Percentiles rank a stretch among this genome's conserved stretches.
Conservation (phyloP, 2,888 invertebrate species). For the Trissolcus japonicus region DNA sequence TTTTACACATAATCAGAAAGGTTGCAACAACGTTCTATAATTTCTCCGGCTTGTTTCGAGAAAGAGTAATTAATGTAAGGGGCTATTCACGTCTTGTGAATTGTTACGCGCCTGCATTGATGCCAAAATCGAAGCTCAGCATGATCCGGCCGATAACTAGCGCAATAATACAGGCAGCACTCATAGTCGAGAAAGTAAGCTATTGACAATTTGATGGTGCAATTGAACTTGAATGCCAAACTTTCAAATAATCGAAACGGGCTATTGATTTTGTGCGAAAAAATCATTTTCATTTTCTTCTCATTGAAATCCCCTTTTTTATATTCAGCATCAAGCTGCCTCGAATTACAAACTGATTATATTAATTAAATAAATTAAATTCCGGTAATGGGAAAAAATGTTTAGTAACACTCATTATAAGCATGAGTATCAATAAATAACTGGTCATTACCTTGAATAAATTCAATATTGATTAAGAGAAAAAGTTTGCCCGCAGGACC, state of each 20-base stretch:
- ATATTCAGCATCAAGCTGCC: too few species aligned
- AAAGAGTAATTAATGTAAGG: slow-evolving; percentile 10
- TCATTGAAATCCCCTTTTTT: too few species aligned
- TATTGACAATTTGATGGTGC: slow-evolving; percentile 16
- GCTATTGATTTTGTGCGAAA: neutral
- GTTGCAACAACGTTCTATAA: slow-evolving; percentile 2
- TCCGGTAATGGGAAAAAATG: too few species aligned
- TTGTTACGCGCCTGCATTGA: slow-evolving; percentile 5
- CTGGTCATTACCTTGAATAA: neutral
- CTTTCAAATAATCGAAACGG: neutral
- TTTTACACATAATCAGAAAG: neutral
- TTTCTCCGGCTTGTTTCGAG: slow-evolving; percentile 8
- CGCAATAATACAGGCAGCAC: slow-evolving; percentile 9
- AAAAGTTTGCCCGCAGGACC: neutral
- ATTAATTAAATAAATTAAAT: too few species aligned
- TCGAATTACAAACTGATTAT: too few species aligned
- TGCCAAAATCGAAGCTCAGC: slow-evolving; percentile 8
- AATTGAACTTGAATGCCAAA: slow-evolving; percentile 13
- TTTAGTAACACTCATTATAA: too few species aligned
- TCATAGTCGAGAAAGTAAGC: slow-evolving; percentile 16
- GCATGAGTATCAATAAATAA: neutral
- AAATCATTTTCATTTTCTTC: too few species aligned
- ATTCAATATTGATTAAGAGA: neutral
- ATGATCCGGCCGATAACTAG: slow-evolving; percentile 8
- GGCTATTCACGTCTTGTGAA: slow-evolving; percentile 14